phyloP scores from a whole-genome alignment of 2,888 invertebrate genomes.

The Noctuana brunneofusca region DNA sequence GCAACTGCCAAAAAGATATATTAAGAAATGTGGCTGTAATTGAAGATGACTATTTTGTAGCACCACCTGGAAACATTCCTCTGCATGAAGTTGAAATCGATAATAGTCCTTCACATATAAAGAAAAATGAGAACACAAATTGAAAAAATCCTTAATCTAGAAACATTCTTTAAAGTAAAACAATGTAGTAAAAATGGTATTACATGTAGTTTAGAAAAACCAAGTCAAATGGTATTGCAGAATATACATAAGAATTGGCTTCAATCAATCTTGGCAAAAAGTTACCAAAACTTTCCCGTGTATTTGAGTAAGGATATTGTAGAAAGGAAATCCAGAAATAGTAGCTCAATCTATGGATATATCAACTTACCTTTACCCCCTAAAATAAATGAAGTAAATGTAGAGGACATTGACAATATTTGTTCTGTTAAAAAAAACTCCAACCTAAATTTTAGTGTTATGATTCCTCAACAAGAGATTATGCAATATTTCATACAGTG shows the following conservation, averaged over 20 bases:
- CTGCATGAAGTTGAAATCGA: slow-evolving; percentile 77
- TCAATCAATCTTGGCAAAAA: slow-evolving; percentile 56
- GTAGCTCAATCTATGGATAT: slow-evolving; percentile 27
- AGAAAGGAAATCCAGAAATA: slow-evolving; percentile 11
- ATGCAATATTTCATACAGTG: slow-evolving; percentile 88
- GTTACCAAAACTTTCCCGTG: slow-evolving; percentile 58
- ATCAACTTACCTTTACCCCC: slow-evolving; percentile 30
- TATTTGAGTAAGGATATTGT: slow-evolving; percentile 48
- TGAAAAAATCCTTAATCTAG: slow-evolving; percentile 53
- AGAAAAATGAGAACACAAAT: slow-evolving; percentile 71
- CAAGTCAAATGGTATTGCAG: slow-evolving; percentile 59
- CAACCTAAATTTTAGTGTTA: slow-evolving; percentile 64
- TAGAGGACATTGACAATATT: slow-evolving; percentile 45
- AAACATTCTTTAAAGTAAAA: slow-evolving; percentile 58
- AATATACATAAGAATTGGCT: slow-evolving; percentile 69
- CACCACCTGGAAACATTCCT: slow-evolving; percentile 93
- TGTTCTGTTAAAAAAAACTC: slow-evolving; percentile 44
- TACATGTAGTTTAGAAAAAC: slow-evolving; percentile 51
- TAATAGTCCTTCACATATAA: slow-evolving; percentile 41
- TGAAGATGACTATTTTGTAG: slow-evolving; percentile 96
- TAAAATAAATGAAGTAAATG: slow-evolving; percentile 41
- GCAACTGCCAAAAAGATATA: slow-evolving; percentile 86
- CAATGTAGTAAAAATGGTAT: slow-evolving; percentile 43
- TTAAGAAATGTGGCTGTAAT: slow-evolving; percentile 87
- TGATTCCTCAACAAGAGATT: slow-evolving; percentile 71